Evolutionary conservation across 2,113 vertebrate genomes (phyloP).

Genomic region (Mus spicilegus): DNA sequence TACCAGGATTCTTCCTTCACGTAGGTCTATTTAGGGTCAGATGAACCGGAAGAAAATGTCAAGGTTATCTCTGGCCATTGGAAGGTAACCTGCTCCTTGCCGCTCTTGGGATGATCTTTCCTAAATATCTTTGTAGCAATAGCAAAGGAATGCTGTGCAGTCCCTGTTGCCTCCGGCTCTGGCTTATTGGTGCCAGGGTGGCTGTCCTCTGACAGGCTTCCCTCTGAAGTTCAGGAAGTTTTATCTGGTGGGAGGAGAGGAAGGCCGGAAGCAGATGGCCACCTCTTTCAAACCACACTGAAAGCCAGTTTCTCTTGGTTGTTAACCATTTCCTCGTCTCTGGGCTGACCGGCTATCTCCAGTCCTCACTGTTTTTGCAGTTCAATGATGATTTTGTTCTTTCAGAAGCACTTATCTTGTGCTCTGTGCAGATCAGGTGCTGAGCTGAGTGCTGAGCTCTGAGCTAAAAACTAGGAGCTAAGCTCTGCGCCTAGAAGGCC

Average conservation of each 20-base stretch:
- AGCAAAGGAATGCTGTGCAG: background rate
- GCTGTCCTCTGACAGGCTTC: background rate
- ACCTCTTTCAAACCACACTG: background rate
- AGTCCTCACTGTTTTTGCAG: background rate
- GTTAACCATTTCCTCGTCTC: slow-evolving; percentile 56
- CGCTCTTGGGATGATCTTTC: too few species aligned
- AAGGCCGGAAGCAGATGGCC: slow-evolving; percentile 72
- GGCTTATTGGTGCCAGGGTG: background rate
- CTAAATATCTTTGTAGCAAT: background rate
- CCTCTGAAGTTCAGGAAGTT: slow-evolving; percentile 27
- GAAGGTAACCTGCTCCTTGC: background rate
- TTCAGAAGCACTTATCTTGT: background rate
- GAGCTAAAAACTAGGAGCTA: too few species aligned
- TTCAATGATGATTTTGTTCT: background rate
- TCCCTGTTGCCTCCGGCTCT: background rate
- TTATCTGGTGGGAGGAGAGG: background rate
- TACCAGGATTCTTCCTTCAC: background rate
- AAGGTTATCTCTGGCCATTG: background rate
- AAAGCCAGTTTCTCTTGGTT: background rate
- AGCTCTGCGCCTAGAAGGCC: background rate
- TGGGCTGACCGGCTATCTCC: background rate
- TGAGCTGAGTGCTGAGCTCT: background rate
- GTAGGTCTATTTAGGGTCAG: background rate
- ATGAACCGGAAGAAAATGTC: background rate
- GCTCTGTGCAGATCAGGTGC: background rate